phyloP scores from a whole-genome alignment of 2,888 invertebrate species.

The Drosophila kuntzei region DNA sequence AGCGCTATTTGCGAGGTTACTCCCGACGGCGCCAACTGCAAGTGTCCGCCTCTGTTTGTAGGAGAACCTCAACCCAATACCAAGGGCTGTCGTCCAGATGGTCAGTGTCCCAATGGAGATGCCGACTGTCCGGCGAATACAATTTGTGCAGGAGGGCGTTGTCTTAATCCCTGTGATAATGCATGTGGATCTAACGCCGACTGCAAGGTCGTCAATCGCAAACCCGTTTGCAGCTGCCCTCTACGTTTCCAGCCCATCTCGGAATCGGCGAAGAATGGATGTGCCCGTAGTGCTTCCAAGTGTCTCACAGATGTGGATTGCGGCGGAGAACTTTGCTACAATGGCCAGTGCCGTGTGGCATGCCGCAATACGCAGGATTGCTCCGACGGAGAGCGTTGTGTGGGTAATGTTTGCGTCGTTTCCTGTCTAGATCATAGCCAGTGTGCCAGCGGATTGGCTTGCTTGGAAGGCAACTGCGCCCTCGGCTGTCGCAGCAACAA shows the following conservation, averaged over 20 bases:
- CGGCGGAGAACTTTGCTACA: conserved; percentile 91
- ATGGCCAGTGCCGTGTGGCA: conserved; percentile 93
- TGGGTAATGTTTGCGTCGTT: conserved; percentile 91
- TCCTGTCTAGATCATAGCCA: conserved; percentile 93
- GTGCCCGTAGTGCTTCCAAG: conserved; percentile 89
- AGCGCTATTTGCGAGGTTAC: conserved; percentile 92
- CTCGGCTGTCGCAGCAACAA: conserved; percentile 94
- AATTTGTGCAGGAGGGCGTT: conserved; percentile 89
- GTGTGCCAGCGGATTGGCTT: conserved; percentile 92
- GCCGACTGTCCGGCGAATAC: conserved; percentile 91
- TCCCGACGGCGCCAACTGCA: conserved; percentile 90
- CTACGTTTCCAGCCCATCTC: conserved; percentile 90
- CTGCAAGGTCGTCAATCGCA: conserved; percentile 91
- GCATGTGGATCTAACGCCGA: conserved; percentile 93
- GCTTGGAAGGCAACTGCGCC: conserved; percentile 91
- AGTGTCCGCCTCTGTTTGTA: conserved; percentile 91
- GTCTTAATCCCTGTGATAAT: conserved; percentile 92
- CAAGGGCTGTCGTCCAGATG: conserved; percentile 92
- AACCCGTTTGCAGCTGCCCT: conserved; percentile 92
- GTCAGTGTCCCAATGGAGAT: conserved; percentile 90
- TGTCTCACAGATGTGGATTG: conserved; percentile 92
- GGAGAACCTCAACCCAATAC: conserved; percentile 89
- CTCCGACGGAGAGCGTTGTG: conserved; percentile 91
- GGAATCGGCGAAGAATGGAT: conserved; percentile 89
- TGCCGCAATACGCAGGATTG: conserved; percentile 92